These are phyloP conservation scores for Nibea coibor DNA, from an alignment of 2,113 vertebrate genomes.

Conservation along the genomic window DNA sequence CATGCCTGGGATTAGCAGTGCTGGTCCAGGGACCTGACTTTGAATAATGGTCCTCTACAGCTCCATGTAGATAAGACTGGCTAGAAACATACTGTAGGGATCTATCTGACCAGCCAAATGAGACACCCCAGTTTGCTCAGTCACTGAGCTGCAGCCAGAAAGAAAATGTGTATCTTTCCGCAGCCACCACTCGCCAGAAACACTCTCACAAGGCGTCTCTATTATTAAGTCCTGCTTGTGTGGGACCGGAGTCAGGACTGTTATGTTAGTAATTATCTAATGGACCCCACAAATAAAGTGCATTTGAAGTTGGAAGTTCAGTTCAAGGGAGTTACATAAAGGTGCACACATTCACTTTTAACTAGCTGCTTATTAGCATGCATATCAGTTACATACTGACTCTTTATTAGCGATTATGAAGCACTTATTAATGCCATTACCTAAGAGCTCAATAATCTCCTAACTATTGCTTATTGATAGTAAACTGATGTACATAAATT, in stretches of 20 bases:
- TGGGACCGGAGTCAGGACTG: not conserved
- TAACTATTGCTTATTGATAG: too few relatives aligned
- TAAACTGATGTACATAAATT: too few relatives aligned
- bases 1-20: slow-evolving; percentile 29
- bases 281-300: not conserved
- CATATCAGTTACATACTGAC: too few relatives aligned
- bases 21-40: slow-evolving; percentile 54
- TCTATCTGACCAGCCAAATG: slow-evolving; percentile 69
- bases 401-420: too few relatives aligned
- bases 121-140: slow-evolving; percentile 62
- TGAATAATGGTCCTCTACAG: slow-evolving; percentile 66
- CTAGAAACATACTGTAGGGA: slow-evolving; percentile 52
- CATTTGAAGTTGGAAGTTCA: not conserved
- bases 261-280: not conserved
- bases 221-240: slow-evolving; percentile 25
- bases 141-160: slow-evolving; percentile 60
- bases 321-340: too few relatives aligned
- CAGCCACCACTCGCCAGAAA: slow-evolving; percentile 19
- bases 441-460: too few relatives aligned
- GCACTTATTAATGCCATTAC: too few relatives aligned
- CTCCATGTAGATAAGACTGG: slow-evolving; percentile 59
- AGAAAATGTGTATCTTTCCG: slow-evolving; percentile 55
- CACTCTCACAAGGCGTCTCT: slow-evolving; percentile 21
- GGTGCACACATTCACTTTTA: too few relatives aligned
- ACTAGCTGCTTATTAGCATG: too few relatives aligned